Conservation (phyloP, 2,113 vertebrate species). For the Hoplias malabaricus region DNA sequence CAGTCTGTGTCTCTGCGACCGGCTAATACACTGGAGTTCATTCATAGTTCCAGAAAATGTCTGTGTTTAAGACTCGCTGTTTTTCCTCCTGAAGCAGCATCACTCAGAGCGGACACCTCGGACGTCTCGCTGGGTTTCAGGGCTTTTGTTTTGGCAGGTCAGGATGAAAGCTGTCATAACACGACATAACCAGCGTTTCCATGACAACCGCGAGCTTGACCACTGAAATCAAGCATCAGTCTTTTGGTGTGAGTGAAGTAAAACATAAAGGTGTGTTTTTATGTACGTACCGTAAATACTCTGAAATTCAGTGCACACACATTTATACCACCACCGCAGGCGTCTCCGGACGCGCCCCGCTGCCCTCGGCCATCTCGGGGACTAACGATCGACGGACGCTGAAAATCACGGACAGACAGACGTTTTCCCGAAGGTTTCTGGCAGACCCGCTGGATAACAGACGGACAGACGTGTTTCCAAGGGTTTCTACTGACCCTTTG, state of each 20-base stretch:
- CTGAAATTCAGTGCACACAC: conserved; percentile 78
- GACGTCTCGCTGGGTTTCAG: conserved; percentile 46
- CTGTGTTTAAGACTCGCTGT: not conserved
- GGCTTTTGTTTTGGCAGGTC: conserved; percentile 33
- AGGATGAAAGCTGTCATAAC: conserved; percentile 44
- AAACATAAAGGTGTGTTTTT: conserved; percentile 50
- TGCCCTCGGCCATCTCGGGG: conserved; percentile 46
- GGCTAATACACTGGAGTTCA: too few relatives aligned
- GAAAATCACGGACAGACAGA: conserved; percentile 47
- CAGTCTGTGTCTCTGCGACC: not conserved
- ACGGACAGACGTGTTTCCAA: conserved; percentile 24
- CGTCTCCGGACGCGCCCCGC: conserved; percentile 55
- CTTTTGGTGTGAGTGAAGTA: conserved; percentile 64
- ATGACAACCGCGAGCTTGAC: conserved; percentile 65
- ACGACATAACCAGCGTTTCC: conserved; percentile 71
- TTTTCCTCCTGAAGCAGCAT: conserved; percentile 67
- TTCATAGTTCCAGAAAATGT: not conserved
- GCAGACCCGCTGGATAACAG: too few relatives aligned
- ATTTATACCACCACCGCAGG: conserved; percentile 58
- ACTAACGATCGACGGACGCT: conserved; percentile 39
- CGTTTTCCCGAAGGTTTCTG: not conserved
- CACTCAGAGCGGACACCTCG: conserved; percentile 61
- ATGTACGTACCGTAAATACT: conserved; percentile 61
- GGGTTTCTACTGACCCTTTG: not conserved
- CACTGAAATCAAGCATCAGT: conserved; percentile 51